Base-by-base conservation (phyloP, 2,888 invertebrate species). In the Formica aserva region DNA sequence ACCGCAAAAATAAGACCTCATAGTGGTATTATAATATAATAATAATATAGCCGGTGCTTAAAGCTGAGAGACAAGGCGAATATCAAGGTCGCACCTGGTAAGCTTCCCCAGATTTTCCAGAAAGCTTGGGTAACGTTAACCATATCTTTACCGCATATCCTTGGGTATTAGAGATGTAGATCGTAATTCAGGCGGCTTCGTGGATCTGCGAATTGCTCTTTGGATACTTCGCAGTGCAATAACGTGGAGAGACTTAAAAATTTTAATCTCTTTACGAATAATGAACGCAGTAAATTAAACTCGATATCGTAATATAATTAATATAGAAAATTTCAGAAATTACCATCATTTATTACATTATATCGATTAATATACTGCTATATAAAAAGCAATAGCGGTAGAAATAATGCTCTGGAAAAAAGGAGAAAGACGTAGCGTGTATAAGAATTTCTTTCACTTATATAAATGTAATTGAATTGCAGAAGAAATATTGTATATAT, bases 1-100 rank as follows among this genome's bases (percentile, higher is more conserved):
- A 48, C 22, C 60, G 11, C 57, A 22, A 60, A 45, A 80, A 71
- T 71, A 13, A n/a, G 32, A 32, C 5, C 5, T 66, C 29, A 26
- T 38, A 32, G 18, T 35, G 29, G 60, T 45, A 41, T 48, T 48
- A 48, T 11, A 69, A 67, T 62, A 26, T 71, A 71, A 78, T 67
- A 60, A 26, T 69, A 32, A 45, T 6, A 75, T 13, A 9, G 48
- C 18, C 26, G 57, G 32, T 60, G 57, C 69, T 76, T 62, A 65
- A 80, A 72, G 77, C 45, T 55, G 74, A 52, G 65, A 45, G 67
- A 48, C 57, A 32, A 65, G 65, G 60, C 63, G 82, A 85, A 86
- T 86, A 86, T 87, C 87, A 88, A 88, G 88, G 88, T 85, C 74
- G 63, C 69, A 66, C 29, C 71, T 72, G 22, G 62, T 13, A 55